Percentiles rank a stretch among this genome's conserved stretches.
phyloP scores from a whole-genome alignment of 2,797 vertebrate species.

The Capromys pilorides region DNA sequence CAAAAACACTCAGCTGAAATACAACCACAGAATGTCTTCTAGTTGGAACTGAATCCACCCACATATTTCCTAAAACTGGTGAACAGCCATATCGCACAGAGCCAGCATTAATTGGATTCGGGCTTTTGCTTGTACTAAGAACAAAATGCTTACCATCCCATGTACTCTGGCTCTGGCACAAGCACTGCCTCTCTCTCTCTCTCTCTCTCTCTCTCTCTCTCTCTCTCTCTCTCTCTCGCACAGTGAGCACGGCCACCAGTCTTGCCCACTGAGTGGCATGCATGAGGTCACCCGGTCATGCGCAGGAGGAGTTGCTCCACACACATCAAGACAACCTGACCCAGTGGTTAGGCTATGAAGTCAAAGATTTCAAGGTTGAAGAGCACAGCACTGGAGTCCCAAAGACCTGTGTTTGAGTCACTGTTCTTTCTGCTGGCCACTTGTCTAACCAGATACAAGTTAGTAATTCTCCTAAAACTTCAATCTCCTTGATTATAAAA shows the following conservation, averaged over 20 bases:
- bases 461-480: neutral
- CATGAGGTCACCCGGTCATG: conserved; percentile 18
- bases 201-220: neutral
- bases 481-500: neutral
- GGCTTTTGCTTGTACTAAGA: conserved; percentile 63
- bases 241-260: conserved; percentile 69
- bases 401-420: neutral
- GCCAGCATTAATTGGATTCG: conserved; percentile 62
- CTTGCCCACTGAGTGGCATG: conserved; percentile 62
- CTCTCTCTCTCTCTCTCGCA: conserved; percentile 50
- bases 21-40: conserved; percentile 19
- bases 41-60: conserved; percentile 43
- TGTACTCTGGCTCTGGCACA: conserved; percentile 73
- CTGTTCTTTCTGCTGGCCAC: neutral
- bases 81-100: conserved; percentile 31
- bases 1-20: conserved; percentile 58
- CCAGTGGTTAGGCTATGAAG: neutral
- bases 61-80: conserved; percentile 64
- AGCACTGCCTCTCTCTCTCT: conserved; percentile 57
- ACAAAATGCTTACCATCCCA: conserved; percentile 75
- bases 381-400: neutral
- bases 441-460: neutral
- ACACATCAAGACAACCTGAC: conserved; percentile 21
- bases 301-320: neutral
- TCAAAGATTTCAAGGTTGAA: neutral